These are phyloP conservation scores for Calidris pygmaea DNA, from an alignment of 2,113 vertebrate species.

Conservation along the genomic window DNA sequence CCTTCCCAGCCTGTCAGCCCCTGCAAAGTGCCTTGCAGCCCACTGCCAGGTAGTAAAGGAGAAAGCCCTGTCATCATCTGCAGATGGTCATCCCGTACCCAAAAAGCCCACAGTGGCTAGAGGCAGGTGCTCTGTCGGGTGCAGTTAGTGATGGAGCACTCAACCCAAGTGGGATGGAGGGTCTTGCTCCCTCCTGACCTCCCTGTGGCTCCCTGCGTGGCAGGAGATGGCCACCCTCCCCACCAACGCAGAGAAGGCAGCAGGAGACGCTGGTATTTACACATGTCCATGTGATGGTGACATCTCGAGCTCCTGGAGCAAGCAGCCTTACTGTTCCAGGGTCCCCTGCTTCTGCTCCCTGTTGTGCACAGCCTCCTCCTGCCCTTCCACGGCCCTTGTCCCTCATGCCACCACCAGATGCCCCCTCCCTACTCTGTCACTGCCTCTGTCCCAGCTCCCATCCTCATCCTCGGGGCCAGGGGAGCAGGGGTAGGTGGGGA, in stretches of 20 bases:
- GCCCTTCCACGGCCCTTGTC: not conserved
- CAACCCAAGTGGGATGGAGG: rapidly evolving
- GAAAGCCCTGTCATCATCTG: not conserved
- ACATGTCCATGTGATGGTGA: not conserved
- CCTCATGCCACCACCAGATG: not conserved
- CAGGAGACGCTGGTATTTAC: not conserved
- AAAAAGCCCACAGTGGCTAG: not conserved
- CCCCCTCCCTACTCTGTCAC: not conserved
- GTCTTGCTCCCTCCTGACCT: not conserved
- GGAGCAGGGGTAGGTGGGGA: not conserved
- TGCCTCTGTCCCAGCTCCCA: not conserved
- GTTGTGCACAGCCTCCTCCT: not conserved
- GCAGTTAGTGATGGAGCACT: not conserved
- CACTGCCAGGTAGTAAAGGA: not conserved
- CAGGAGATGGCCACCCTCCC: not conserved
- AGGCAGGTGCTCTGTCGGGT: rapidly evolving
- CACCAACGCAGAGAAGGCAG: rapidly evolving
- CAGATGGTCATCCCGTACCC: too few relatives aligned
- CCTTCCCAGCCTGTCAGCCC: not conserved
- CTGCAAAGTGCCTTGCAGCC: not conserved
- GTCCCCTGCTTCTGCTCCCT: not conserved
- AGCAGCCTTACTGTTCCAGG: not conserved
- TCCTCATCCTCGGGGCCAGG: not conserved
- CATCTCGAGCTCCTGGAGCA: not conserved
- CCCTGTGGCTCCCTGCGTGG: rapidly evolving